A percentile compares a stretch with the other conserved stretches of the same genome.
Conservation (phyloP, 64 coral and sea anemone species). For the Stylophora pistillata region DNA sequence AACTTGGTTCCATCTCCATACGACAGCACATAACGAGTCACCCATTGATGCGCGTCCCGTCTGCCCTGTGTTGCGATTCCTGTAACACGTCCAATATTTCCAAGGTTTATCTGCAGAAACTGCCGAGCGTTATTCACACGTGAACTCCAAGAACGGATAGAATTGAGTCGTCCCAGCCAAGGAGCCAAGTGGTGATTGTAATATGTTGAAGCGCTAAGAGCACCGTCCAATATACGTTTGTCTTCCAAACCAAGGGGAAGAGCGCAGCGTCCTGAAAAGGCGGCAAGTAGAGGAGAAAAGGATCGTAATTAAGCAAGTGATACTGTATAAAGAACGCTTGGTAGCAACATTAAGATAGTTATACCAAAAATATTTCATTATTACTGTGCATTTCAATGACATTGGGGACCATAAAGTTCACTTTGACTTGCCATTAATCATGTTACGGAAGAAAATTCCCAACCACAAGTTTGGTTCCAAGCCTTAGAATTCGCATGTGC, state of each 20-base stretch:
- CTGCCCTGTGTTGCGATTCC: constrained; percentile 83
- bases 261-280: constrained; percentile 52
- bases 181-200: constrained; percentile 72
- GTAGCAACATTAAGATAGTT: too few species aligned
- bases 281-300: background rate
- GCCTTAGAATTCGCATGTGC: too few species aligned
- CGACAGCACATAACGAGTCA: constrained; percentile 72
- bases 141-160: constrained; percentile 54
- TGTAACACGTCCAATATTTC: constrained; percentile 51
- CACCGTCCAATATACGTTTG: constrained; percentile 63
- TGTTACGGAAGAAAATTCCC: too few species aligned
- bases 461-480: too few species aligned
- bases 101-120: constrained; percentile 53
- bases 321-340: too few species aligned
- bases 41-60: constrained; percentile 74
- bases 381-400: too few species aligned
- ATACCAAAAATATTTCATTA: too few species aligned
- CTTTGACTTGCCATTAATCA: too few species aligned
- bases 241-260: constrained; percentile 77
- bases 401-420: too few species aligned
- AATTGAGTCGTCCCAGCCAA: constrained; percentile 49
- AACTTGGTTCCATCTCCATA: constrained; percentile 42
- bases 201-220: constrained; percentile 74
- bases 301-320: background rate
- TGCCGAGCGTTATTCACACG: constrained; percentile 53